Evolutionary conservation across 2,888 invertebrate species (phyloP), one percentile per base, ranked within the genome.

Genomic region (Archips crataeganus): DNA sequence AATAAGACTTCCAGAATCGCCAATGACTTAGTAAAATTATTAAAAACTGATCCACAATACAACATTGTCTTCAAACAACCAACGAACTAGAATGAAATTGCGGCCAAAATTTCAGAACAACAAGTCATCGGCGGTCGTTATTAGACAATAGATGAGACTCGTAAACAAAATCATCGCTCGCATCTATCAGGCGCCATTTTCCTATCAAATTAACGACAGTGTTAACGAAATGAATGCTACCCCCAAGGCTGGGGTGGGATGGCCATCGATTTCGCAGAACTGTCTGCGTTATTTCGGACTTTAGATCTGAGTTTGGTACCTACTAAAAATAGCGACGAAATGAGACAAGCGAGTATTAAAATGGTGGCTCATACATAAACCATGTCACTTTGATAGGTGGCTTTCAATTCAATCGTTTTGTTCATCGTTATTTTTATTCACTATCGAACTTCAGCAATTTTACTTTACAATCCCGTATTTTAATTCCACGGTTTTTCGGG

Each of bases 141-240:
- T 57, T 15, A 57, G 68, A 73, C 64, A 73, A 73, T 74, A 60
- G 69, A 60, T 69, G 47, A 39, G n/a, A 32, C 32, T 64, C 49
- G 63, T 34, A 51, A 64, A 36, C 57, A 74, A 74, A 62, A 74
- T 42, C 60, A 68, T 68, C 57, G 39, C n/a, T 34, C 6, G 13
- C 32, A 68, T 63, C 39, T 49, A 57, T 74, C 65, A 60, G 15
- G 59, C 60, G 65, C 61, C 65, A 36, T 74, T 74, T 61, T 51
- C 51, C 45, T 65, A 65, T 70, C 54, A 65, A 61, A 65, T 74
- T 70, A 74, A 74, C 61, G 74, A 51, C 64, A 69, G 60, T 36
- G 74, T 65, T 61, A 60, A 60, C 64, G 49, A 42, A 70, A 74
- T 69, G 60, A 65, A 74, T 74, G 15, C 69, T 15, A 65, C 49